Evolutionary conservation across 2,888 invertebrate genomes (phyloP).

Genomic region (Papilio demoleus): DNA sequence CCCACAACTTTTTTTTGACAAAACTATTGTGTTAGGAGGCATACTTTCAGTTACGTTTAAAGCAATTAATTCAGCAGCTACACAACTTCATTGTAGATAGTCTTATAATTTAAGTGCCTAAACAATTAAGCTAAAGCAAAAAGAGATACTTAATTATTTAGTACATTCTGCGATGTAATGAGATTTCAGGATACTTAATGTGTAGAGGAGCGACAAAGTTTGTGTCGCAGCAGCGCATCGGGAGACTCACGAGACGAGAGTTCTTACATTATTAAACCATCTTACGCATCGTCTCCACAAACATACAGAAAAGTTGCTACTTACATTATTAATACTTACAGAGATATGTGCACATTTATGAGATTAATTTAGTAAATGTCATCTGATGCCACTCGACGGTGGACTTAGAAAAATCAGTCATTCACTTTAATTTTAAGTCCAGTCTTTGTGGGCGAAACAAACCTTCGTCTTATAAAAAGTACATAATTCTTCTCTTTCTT

Average conservation of each 20-base stretch:
- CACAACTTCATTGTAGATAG: too few relatives aligned
- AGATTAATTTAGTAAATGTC: neutral
- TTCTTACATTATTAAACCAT: slow-evolving; percentile 25
- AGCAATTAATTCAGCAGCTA: too few relatives aligned
- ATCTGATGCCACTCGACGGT: too few relatives aligned
- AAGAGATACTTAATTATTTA: neutral
- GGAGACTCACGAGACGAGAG: neutral
- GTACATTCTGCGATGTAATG: slow-evolving; percentile 3
- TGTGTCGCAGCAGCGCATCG: slow-evolving; percentile 2
- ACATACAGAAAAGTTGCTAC: neutral
- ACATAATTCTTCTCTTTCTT: neutral
- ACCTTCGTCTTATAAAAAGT: too few relatives aligned
- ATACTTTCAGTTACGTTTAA: too few relatives aligned
- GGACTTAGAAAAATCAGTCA: too few relatives aligned
- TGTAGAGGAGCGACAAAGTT: neutral
- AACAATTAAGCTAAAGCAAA: neutral
- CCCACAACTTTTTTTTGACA: neutral
- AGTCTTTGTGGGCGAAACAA: too few relatives aligned
- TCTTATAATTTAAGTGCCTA: neutral
- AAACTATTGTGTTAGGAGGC: neutral
- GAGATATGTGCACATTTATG: slow-evolving; percentile 6
- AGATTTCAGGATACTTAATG: neutral
- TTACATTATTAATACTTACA: slow-evolving; percentile 1
- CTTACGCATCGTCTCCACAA: slow-evolving; percentile 13
- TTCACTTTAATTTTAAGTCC: too few relatives aligned